Evolutionary conservation across 1,140 invertebrate species (phyloP), one percentile per base, ranked within the genome.

Genomic region (Achroia grisella): DNA sequence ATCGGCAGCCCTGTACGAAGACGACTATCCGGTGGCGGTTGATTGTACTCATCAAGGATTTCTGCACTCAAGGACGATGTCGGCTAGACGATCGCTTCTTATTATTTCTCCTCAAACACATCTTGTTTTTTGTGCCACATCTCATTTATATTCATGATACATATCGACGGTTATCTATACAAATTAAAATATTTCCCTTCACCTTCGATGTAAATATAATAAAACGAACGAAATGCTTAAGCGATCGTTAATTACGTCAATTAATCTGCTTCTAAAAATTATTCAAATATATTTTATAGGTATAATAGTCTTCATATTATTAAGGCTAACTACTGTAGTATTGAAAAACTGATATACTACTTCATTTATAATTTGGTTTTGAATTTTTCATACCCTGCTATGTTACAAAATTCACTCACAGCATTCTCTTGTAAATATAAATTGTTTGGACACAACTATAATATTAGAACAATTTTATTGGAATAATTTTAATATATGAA

Each of bases 21-120:
- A 48, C 55, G 54, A 60, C 67, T 75, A 74, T 75, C 72, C 80
- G 69, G 80, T 73, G 80, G 74, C 78, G 75, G 80, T 85, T 85
- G 76, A 85, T 80, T 85, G 80, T 82, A 79, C 78, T 79, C 80
- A 85, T 85, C 80, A 82, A 85, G 80, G 80, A 77, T 84, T 76
- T 79, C 78, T 77, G 60, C 72, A 68, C 73, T 85, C 80, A 85
- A 85, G 80, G 80, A 85, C 80, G 78, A 54, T 66, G 58, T 39
- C 72, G 63, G 62, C 75, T 80, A 80, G 77, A 76, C 75, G 62
- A 70, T 71, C 55, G 70, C 51, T 70, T 74, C 72, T 80, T 82
- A 82, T 82, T 84, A 80, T 81, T 79, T 75, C 71, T 71, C 66
- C 53, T 52, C 65, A 71, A 74, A 75, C 77, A 73, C 63, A 79